Evolutionary conservation across 2,113 vertebrate genomes (phyloP).

Genomic region (Sciurus niger): DNA sequence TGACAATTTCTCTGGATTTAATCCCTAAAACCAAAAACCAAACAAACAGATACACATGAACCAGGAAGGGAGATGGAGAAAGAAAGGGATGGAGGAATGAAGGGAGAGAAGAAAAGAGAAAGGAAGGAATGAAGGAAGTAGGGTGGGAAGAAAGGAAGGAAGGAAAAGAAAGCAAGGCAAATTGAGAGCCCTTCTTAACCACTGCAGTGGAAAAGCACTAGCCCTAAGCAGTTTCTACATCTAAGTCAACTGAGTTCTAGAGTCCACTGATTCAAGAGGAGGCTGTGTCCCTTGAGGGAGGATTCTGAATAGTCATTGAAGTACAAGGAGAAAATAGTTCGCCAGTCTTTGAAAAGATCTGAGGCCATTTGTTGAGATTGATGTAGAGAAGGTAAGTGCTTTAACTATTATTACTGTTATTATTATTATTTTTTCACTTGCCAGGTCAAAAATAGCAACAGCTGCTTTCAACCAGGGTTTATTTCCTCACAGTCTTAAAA

Average conservation of each 20-base stretch:
- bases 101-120: too few relatives aligned
- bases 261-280: neutral
- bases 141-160: neutral
- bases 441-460: neutral
- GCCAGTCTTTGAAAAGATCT: neutral
- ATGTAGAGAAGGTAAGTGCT: neutral
- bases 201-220: neutral
- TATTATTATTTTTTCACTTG: neutral
- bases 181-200: neutral
- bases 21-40: too few relatives aligned
- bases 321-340: neutral
- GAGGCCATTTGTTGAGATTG: neutral
- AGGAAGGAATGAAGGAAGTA: too few relatives aligned
- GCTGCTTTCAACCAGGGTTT: neutral
- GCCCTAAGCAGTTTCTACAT: neutral
- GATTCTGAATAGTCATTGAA: neutral
- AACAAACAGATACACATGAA: neutral
- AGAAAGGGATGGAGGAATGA: rapidly evolving
- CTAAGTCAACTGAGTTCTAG: neutral
- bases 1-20: too few relatives aligned
- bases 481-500: neutral
- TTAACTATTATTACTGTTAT: neutral
- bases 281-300: neutral
- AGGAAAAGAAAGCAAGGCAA: neutral
- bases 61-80: rapidly evolving